phyloP scores from a whole-genome alignment of 2,797 vertebrate species.

The Podargus strigoides region DNA sequence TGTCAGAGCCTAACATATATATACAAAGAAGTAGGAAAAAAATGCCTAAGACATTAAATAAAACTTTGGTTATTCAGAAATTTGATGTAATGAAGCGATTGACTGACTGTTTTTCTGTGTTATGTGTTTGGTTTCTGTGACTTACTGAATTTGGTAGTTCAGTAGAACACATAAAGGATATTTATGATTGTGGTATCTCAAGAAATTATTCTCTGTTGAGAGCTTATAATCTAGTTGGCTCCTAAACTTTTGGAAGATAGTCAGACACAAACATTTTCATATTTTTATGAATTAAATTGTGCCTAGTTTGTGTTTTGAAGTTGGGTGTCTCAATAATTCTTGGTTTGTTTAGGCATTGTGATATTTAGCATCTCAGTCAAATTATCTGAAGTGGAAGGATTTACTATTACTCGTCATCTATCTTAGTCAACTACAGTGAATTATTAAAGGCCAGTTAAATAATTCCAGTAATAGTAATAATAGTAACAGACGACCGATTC shows the following conservation, averaged over 20 bases:
- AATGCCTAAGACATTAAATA: neutral
- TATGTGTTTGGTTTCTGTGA: neutral
- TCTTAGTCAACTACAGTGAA: neutral
- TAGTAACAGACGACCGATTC: neutral
- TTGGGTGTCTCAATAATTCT: neutral
- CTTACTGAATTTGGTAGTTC: neutral
- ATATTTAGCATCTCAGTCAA: neutral
- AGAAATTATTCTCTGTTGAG: neutral
- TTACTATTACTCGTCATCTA: neutral
- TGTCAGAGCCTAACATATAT: neutral
- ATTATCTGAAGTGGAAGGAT: neutral
- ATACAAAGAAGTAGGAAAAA: neutral
- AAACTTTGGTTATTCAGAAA: neutral
- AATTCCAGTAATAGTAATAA: neutral
- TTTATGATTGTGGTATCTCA: neutral
- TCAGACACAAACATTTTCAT: neutral
- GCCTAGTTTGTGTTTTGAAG: neutral
- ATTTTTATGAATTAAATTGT: neutral
- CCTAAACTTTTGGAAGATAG: neutral
- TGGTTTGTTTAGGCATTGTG: neutral
- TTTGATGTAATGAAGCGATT: neutral
- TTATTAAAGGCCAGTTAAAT: neutral
- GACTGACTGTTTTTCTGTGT: neutral
- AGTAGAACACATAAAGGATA: neutral
- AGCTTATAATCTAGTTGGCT: neutral